Evolutionary conservation across 2,113 vertebrate species (phyloP).

Genomic region (Calcarius ornatus): DNA sequence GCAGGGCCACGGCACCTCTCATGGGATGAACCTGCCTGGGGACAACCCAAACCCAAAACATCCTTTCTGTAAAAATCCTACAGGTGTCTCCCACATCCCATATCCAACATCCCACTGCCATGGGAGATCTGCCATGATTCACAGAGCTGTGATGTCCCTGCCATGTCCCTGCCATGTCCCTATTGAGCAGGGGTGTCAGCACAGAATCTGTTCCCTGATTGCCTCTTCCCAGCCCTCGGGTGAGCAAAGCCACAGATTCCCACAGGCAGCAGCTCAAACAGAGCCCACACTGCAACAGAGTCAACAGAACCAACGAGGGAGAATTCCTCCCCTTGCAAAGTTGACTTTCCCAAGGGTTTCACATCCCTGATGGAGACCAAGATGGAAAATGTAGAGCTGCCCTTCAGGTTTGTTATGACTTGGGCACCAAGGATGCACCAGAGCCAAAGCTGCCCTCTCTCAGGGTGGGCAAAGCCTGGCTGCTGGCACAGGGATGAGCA

Average conservation of each 20-base stretch:
- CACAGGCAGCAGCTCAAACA: neutral
- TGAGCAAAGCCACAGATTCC: neutral
- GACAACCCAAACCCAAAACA: neutral
- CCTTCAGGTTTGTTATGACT: neutral
- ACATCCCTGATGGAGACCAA: neutral
- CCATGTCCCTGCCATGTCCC: neutral
- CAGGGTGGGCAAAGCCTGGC: neutral
- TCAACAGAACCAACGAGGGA: neutral
- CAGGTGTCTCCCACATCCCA: neutral
- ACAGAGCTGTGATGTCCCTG: too few relatives aligned
- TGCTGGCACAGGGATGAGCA: neutral
- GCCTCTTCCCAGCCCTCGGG: neutral
- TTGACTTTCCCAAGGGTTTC: neutral
- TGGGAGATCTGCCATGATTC: fast-evolving
- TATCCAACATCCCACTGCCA: neutral
- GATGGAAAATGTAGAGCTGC: neutral
- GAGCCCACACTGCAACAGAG: neutral
- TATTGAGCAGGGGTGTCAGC: neutral
- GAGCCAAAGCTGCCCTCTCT: fast-evolving
- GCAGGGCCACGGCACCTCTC: neutral
- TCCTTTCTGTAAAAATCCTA: neutral
- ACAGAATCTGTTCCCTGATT: neutral
- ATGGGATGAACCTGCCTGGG: neutral
- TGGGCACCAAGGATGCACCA: neutral
- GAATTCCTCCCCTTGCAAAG: neutral